Conservation (phyloP, 2,797 vertebrate species). For the Sphenopsis melanotis region DNA sequence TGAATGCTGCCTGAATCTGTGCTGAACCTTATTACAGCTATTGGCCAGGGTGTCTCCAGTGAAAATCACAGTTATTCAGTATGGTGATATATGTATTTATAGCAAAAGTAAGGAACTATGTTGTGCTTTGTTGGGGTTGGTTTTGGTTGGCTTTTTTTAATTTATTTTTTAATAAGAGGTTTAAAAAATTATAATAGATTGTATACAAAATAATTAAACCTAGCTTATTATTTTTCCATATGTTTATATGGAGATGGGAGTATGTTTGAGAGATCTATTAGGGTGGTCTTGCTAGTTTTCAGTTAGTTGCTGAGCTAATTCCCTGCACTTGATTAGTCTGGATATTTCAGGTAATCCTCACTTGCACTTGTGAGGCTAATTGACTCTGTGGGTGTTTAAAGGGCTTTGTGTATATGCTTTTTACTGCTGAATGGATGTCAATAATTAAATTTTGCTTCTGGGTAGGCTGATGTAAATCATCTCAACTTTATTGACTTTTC, state of each 20-base stretch:
- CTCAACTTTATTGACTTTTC: background rate
- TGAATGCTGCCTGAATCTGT: background rate
- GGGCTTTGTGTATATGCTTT: background rate
- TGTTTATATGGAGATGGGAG: background rate
- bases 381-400: background rate
- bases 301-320: background rate
- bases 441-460: background rate
- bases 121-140: background rate
- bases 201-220: background rate
- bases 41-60: background rate
- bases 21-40: background rate
- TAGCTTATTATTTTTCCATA: background rate
- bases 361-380: background rate
- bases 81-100: background rate
- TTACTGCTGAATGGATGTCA: background rate
- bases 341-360: background rate
- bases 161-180: background rate
- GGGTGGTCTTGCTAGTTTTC: background rate
- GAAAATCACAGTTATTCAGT: background rate
- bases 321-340: background rate
- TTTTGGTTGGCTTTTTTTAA: too few species aligned
- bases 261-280: background rate
- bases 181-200: background rate
- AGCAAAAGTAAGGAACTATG: background rate
- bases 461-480: background rate